phyloP scores from a whole-genome alignment of 1,140 invertebrate species.

The Panulirus ornatus region DNA sequence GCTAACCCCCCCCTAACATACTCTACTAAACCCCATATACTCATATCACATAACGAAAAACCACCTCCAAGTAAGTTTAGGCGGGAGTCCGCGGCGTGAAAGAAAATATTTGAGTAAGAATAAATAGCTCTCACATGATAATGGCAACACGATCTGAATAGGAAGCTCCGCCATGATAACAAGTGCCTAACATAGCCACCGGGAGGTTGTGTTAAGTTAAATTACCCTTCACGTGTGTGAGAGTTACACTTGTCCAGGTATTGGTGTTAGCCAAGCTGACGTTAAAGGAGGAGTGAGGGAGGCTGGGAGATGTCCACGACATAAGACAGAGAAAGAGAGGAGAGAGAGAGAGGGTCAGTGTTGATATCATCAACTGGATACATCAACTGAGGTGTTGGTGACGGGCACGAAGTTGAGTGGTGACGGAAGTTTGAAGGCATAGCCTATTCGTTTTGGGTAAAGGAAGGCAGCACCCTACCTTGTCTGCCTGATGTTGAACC shows the following conservation, averaged over 20 bases:
- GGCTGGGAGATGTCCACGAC: background rate
- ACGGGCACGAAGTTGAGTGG: background rate
- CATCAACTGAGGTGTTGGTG: background rate
- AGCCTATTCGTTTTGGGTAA: too few species aligned
- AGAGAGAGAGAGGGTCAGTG: background rate
- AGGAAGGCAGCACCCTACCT: too few species aligned
- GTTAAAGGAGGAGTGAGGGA: too few species aligned
- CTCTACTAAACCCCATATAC: background rate
- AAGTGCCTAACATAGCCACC: background rate
- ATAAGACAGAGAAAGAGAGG: background rate
- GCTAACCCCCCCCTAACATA: background rate
- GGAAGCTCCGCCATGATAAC: constrained; percentile 3
- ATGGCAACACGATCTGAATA: constrained; percentile 2
- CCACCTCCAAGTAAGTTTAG: background rate
- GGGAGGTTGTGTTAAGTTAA: background rate
- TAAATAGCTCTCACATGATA: background rate
- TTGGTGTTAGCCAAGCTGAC: too few species aligned
- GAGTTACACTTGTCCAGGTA: too few species aligned
- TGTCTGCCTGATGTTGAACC: too few species aligned
- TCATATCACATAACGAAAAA: background rate
- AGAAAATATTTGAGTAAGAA: background rate
- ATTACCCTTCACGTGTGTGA: background rate
- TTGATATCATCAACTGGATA: background rate
- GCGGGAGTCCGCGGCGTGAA: background rate
- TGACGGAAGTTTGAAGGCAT: too few species aligned